phyloP scores from a whole-genome alignment of 2,888 invertebrate genomes.

The Sinhomidia bicolor region DNA sequence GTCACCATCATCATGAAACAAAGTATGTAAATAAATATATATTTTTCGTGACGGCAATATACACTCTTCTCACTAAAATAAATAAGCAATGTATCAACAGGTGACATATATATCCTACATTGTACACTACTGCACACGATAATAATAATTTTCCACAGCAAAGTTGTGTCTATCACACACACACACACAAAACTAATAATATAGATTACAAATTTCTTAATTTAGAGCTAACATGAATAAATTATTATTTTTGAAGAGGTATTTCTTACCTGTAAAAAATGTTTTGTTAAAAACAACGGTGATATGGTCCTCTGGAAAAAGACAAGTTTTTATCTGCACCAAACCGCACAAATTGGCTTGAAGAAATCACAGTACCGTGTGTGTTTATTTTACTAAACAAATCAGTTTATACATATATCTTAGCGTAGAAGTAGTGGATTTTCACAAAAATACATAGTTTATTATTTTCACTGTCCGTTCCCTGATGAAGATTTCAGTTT shows the following conservation, averaged over 20 bases:
- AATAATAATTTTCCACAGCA: too few species aligned
- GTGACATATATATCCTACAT: background rate
- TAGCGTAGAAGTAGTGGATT: background rate
- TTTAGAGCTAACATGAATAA: background rate
- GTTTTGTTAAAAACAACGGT: slow-evolving; percentile 11
- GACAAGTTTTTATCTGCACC: background rate
- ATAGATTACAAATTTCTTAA: too few species aligned
- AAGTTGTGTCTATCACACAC: too few species aligned
- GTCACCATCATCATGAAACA: too few species aligned
- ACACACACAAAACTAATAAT: too few species aligned
- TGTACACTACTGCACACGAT: too few species aligned
- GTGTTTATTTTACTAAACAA: slow-evolving; percentile 4
- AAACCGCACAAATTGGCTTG: slow-evolving; percentile 25
- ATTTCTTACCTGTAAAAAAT: slow-evolving; percentile 35
- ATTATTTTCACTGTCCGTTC: slow-evolving; percentile 27
- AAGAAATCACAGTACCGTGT: slow-evolving; percentile 54
- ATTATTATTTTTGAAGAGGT: too few species aligned
- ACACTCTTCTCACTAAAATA: too few species aligned
- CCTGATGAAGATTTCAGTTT: slow-evolving; percentile 28
- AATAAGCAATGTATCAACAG: background rate
- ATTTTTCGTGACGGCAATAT: too few species aligned
- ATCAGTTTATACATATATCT: background rate
- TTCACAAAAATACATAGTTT: slow-evolving; percentile 25
- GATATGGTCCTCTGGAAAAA: slow-evolving; percentile 29
- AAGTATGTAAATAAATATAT: too few species aligned